These are phyloP conservation scores for Orientallactaga bullata DNA, from an alignment of 2,113 vertebrate species.

Conservation along the genomic window DNA sequence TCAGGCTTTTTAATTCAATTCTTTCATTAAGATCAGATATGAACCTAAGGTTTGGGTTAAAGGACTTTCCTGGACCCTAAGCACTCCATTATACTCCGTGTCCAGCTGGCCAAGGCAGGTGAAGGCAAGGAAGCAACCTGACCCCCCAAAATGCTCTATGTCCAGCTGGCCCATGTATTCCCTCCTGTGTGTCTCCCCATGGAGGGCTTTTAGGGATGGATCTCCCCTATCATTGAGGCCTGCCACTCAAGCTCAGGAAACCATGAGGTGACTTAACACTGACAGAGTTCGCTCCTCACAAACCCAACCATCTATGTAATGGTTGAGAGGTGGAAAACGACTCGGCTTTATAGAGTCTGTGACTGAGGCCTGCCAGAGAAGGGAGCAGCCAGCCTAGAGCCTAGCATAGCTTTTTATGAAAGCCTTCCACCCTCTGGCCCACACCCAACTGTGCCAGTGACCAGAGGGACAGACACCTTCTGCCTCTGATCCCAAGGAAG, in stretches of 20 bases:
- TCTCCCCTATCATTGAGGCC: too few species aligned
- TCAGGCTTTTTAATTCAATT: too few species aligned
- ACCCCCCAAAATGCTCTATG: neutral
- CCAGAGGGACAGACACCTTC: too few species aligned
- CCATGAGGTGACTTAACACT: neutral
- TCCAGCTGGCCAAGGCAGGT: neutral
- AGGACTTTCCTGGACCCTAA: too few species aligned
- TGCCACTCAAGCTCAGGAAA: neutral
- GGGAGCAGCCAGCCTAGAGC: neutral
- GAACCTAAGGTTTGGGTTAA: too few species aligned
- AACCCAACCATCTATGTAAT: conserved; percentile 72
- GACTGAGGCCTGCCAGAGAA: neutral
- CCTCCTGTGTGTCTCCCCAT: neutral
- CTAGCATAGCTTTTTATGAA: neutral
- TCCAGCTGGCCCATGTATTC: neutral
- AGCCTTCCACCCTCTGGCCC: neutral
- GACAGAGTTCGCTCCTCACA: neutral
- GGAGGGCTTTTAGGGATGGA: neutral
- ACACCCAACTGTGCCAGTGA: neutral
- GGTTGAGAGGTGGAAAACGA: conserved; percentile 43
- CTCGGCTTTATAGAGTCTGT: neutral
- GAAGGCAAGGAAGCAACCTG: too few species aligned
- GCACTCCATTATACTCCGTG: too few species aligned
- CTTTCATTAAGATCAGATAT: too few species aligned
- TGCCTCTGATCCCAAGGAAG: neutral